Conservation (phyloP, 1,140 invertebrate species). For the Drosophila pallidifrons region DNA sequence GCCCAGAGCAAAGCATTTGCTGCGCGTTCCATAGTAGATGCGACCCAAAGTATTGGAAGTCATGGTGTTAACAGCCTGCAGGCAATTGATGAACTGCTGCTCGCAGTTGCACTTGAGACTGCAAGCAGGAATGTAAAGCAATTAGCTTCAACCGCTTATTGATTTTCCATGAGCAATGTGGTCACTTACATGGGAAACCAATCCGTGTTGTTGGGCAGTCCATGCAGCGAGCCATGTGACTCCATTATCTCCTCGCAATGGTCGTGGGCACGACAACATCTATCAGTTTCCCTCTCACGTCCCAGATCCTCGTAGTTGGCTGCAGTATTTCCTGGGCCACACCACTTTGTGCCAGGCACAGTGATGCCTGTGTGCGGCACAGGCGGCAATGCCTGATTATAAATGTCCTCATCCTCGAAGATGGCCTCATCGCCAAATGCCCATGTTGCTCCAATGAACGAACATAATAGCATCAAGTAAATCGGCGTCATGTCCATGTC, state of each 20-base stretch:
- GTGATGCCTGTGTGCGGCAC: constrained; percentile 69
- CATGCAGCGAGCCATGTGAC: constrained; percentile 86
- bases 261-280: constrained; percentile 92
- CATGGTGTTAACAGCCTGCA: constrained; percentile 86
- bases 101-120: constrained; percentile 89
- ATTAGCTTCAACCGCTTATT: constrained; percentile 13
- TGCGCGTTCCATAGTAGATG: constrained; percentile 89
- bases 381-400: constrained; percentile 76
- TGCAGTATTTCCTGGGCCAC: constrained; percentile 91
- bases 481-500: constrained; percentile 37
- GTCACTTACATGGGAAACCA: constrained; percentile 86
- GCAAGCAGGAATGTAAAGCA: constrained; percentile 35
- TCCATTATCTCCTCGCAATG: constrained; percentile 89
- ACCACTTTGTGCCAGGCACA: constrained; percentile 88
- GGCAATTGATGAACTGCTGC: constrained; percentile 88
- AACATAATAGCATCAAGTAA: constrained; percentile 5
- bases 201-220: constrained; percentile 87
- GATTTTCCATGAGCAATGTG: constrained; percentile 47
- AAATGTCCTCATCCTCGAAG: constrained; percentile 82
- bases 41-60: constrained; percentile 87
- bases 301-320: constrained; percentile 90
- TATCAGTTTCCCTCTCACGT: constrained; percentile 88
- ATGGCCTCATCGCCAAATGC: constrained; percentile 75
- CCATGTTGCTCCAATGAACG: constrained; percentile 2
- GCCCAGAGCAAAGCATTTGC: constrained; percentile 89